Evolutionary conservation across 2,797 vertebrate species (phyloP), one percentile per base, ranked within the genome.

Genomic region (Cottoperca gobio): DNA sequence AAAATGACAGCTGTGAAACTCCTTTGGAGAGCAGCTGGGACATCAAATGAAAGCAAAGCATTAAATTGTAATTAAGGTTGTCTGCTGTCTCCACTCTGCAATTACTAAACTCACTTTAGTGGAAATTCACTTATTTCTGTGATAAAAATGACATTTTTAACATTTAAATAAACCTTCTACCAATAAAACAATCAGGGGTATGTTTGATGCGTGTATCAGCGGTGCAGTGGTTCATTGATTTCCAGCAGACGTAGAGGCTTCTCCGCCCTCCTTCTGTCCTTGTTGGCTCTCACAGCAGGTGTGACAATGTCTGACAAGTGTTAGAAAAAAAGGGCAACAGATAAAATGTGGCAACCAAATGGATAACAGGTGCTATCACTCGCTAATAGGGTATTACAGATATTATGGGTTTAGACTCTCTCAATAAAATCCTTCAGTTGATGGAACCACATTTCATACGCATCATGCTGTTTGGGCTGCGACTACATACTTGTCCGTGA

Each of bases 291-390:
- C 79, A 46, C 70, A 77, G 69, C 74, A 67, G 73, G 70, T 78
- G 82, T 85, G 83, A 83, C 81, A 70, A 78, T 53, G 85, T 87
- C 80, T 79, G 72, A 81, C 81, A 88, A 79, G 75, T 82, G 81
- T 75, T 71, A 63, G 46, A 6, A 74, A 82, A 79, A 65, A 42
- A 66, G 12, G 46, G 53, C 66, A 52, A 33, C 54, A 60, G 39
- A 78, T 46, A 67, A 82, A 84, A 87, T n/a, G 70, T 67, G 76
- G 57, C 73, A 76, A 68, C 63, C 62, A 73, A 86, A 88, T 74
- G 77, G 73, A 68, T 66, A 75, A 83, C 66, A 59, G 60, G 57
- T 52, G 75, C 67, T 16, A 49, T 61, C 75, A 0, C 63, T 48
- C 19, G 12, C 64, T 74, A 70, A 65, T 57, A 45, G 23, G 9